A percentile compares a stretch with the other conserved stretches of the same genome.
Conservation (phyloP, 1,140 invertebrate genomes). For the Heliconius hermathena region DNA sequence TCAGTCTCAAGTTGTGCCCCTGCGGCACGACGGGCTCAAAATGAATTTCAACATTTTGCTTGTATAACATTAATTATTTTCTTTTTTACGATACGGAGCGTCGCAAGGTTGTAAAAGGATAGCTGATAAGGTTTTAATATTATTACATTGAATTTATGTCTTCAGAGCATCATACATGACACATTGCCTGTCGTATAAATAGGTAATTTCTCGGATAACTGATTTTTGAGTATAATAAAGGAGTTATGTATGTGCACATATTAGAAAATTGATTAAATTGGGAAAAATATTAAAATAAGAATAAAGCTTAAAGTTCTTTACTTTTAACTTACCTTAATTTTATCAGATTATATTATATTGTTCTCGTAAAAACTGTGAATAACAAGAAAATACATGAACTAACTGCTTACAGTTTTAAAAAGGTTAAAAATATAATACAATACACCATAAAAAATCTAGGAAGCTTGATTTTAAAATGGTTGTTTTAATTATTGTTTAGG, state of each 20-base stretch:
- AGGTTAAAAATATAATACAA: no score
- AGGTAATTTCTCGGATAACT: conserved; percentile 11
- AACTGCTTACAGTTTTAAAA: no score
- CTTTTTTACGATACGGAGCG: background rate
- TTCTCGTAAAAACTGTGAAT: no score
- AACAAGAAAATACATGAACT: no score
- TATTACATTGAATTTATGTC: background rate
- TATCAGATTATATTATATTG: no score
- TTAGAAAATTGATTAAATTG: background rate
- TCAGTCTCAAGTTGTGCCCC: no score
- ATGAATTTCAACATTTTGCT: background rate
- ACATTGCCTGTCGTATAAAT: conserved; percentile 4
- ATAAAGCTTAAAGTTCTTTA: background rate
- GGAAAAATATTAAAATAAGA: background rate
- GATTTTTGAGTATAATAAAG: background rate
- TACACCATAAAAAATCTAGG: no score
- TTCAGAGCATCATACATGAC: background rate
- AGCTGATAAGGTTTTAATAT: conserved; percentile 18
- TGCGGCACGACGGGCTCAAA: background rate
- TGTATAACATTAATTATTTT: background rate
- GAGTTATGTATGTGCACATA: background rate
- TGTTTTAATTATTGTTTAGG: no score
- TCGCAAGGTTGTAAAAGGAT: conserved; percentile 17
- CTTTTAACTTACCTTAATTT: background rate
- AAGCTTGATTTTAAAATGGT: no score